phyloP scores from a whole-genome alignment of 2,113 vertebrate genomes.

The Ciconia maguari region DNA sequence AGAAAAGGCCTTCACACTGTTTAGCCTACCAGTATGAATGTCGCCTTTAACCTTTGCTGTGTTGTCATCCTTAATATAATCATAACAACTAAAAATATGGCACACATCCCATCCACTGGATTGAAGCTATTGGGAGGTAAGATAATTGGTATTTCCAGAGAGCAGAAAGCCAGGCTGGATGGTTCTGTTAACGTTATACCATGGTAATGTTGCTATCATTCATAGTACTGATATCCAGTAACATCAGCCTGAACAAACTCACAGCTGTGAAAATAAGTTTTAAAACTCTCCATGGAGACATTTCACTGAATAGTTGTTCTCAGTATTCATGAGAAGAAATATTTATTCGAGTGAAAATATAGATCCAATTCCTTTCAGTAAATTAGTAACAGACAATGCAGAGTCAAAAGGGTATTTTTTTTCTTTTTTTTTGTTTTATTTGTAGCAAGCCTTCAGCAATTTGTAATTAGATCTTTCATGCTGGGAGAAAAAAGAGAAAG shows the following conservation, averaged over 20 bases:
- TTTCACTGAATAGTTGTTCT: background rate
- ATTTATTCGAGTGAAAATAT: background rate
- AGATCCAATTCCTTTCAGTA: background rate
- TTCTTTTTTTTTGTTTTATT: background rate
- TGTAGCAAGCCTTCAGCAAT: constrained; percentile 40
- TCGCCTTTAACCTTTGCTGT: background rate
- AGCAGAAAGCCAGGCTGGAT: background rate
- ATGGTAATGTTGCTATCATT: background rate
- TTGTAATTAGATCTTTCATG: constrained; percentile 55
- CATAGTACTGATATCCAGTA: background rate
- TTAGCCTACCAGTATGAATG: background rate
- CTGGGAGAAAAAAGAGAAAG: background rate
- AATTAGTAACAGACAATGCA: constrained; percentile 12
- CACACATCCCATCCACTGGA: background rate
- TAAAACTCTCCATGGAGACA: background rate
- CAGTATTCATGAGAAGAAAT: constrained; percentile 11
- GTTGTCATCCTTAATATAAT: background rate
- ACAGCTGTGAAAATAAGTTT: constrained; percentile 11
- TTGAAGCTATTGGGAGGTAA: background rate
- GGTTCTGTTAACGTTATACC: background rate
- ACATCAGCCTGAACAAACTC: background rate
- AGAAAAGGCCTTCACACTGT: background rate
- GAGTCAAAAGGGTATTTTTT: background rate
- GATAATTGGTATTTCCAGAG: background rate
- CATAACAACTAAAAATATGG: background rate